Conservation (phyloP, 2,888 invertebrate species). For the Rhagophthalmus giganteus region DNA sequence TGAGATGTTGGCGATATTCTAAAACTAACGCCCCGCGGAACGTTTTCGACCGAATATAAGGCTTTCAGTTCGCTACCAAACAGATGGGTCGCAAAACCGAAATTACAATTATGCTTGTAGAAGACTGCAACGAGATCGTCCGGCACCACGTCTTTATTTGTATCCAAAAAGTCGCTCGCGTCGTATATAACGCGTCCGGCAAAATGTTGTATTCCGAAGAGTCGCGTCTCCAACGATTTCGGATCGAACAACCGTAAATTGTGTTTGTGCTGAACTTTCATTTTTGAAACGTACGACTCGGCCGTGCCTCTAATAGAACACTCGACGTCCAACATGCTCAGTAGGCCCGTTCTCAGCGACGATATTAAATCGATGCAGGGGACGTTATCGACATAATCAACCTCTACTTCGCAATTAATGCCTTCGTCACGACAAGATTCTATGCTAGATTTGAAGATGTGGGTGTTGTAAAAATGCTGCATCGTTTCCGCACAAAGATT, state of each 20-base stretch:
- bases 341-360: slow-evolving; percentile 85
- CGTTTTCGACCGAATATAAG: slow-evolving; percentile 72
- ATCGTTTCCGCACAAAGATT: slow-evolving; percentile 96
- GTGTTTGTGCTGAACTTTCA: slow-evolving; percentile 78
- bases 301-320: slow-evolving; percentile 82
- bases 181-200: slow-evolving; percentile 86
- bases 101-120: slow-evolving; percentile 89
- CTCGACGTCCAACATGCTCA: slow-evolving; percentile 91
- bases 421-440: slow-evolving; percentile 94
- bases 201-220: slow-evolving; percentile 91
- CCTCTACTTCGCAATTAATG: slow-evolving; percentile 84
- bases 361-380: slow-evolving; percentile 95
- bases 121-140: slow-evolving; percentile 92
- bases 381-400: slow-evolving; percentile 93
- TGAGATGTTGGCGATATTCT: slow-evolving; percentile 89
- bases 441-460: slow-evolving; percentile 91
- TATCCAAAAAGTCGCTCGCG: slow-evolving; percentile 85
- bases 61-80: slow-evolving; percentile 91
- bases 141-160: slow-evolving; percentile 89
- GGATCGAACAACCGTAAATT: slow-evolving; percentile 82
- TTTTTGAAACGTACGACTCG: slow-evolving; percentile 79
- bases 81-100: slow-evolving; percentile 96
- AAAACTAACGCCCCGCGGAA: slow-evolving; percentile 78
- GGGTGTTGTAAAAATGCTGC: slow-evolving; percentile 97
- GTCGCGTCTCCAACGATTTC: slow-evolving; percentile 75